Percentiles rank a stretch among this genome's conserved stretches.
These are phyloP conservation scores for Dasysyrphus albostriatus DNA, from an alignment of 2,888 invertebrate species.

Conservation along the genomic window DNA sequence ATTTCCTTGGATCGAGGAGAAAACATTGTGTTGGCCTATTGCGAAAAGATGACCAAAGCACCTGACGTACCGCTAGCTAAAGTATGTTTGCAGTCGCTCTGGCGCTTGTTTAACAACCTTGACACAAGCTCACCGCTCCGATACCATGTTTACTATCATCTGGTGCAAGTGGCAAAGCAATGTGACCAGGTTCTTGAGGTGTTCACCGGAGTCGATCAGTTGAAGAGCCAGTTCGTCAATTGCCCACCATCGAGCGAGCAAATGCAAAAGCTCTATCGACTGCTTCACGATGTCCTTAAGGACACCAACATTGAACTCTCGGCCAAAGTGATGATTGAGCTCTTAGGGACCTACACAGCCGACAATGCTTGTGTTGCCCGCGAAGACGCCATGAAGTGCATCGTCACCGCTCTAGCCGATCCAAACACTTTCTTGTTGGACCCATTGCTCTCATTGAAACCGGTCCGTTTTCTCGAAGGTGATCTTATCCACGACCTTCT, in stretches of 20 bases:
- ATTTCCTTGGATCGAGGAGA: slow-evolving; percentile 94
- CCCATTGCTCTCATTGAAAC: slow-evolving; percentile 95
- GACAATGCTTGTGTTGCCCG: slow-evolving; percentile 98
- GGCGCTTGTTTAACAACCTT: slow-evolving; percentile 92
- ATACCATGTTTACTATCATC: slow-evolving; percentile 96
- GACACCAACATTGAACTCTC: slow-evolving; percentile 95
- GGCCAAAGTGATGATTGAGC: slow-evolving; percentile 98
- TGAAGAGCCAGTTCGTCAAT: slow-evolving; percentile 91
- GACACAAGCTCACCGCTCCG: slow-evolving; percentile 92
- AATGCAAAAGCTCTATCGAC: slow-evolving; percentile 94
- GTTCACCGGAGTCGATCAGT: slow-evolving; percentile 92
- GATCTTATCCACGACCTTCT: slow-evolving; percentile 97
- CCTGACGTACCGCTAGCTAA: slow-evolving; percentile 91
- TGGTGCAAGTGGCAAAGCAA: slow-evolving; percentile 94
- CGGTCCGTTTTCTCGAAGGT: slow-evolving; percentile 97
- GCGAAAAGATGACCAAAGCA: slow-evolving; percentile 95
- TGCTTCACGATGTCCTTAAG: slow-evolving; percentile 94
- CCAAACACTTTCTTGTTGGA: slow-evolving; percentile 98
- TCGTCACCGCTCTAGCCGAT: slow-evolving; percentile 97
- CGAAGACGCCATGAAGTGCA: slow-evolving; percentile 98
- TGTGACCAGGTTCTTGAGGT: slow-evolving; percentile 94
- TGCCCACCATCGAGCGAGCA: slow-evolving; percentile 94
- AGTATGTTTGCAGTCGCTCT: slow-evolving; percentile 91
- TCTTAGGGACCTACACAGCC: slow-evolving; percentile 97
- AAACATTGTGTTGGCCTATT: slow-evolving; percentile 94